These are phyloP conservation scores for Actinostola sp. DNA, from an alignment of 92 coral and sea anemone species.

Conservation along the genomic window DNA sequence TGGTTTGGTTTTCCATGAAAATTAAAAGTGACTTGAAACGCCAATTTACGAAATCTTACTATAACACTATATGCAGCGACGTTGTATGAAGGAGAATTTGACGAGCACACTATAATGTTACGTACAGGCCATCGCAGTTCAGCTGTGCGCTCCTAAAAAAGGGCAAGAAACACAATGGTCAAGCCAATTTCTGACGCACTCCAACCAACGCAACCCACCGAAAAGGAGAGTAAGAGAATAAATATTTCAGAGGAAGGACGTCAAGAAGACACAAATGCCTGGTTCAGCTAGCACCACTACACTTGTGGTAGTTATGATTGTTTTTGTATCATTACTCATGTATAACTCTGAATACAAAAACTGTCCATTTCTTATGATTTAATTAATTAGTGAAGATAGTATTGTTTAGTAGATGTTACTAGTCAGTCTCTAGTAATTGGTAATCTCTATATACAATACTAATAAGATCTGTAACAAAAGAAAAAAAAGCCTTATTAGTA, in stretches of 20 bases:
- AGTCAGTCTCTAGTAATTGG: too few relatives aligned
- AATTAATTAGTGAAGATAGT: too few relatives aligned
- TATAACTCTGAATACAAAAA: too few relatives aligned
- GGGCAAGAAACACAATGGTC: slow-evolving; percentile 25
- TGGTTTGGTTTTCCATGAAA: too few relatives aligned
- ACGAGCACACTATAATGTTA: slow-evolving; percentile 43
- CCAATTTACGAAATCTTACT: too few relatives aligned
- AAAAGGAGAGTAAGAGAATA: neutral
- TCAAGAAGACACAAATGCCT: neutral
- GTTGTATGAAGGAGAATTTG: slow-evolving; percentile 40
- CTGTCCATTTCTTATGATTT: too few relatives aligned
- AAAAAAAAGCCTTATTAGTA: too few relatives aligned
- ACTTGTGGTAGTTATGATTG: neutral
- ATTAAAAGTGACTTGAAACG: too few relatives aligned
- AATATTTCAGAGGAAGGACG: neutral
- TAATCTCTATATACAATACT: too few relatives aligned
- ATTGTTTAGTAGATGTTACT: too few relatives aligned
- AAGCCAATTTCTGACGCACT: slow-evolving; percentile 21
- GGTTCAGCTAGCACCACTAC: neutral
- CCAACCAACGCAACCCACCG: neutral
- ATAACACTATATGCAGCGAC: slow-evolving; percentile 21
- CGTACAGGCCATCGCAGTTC: slow-evolving; percentile 42
- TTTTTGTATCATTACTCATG: too few relatives aligned
- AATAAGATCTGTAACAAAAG: too few relatives aligned
- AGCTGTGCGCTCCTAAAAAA: slow-evolving; percentile 38